phyloP scores from a whole-genome alignment of 2,797 vertebrate genomes.

The Thamnophis elegans region DNA sequence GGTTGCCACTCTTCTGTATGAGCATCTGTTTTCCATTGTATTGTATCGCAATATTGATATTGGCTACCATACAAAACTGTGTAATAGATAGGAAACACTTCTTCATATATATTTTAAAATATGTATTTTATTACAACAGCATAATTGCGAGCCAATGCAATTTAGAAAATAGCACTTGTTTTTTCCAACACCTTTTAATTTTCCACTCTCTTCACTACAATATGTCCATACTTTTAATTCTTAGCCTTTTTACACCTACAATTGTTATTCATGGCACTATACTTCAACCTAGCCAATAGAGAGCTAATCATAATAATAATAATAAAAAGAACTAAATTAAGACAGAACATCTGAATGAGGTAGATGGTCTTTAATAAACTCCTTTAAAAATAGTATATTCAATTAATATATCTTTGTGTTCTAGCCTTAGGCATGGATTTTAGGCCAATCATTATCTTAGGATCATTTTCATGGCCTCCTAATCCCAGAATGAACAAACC shows the following conservation, averaged over 20 bases:
- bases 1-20: neutral
- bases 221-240: neutral
- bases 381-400: neutral
- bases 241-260: neutral
- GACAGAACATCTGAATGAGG: neutral
- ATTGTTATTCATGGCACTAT: neutral
- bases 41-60: neutral
- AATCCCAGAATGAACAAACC: neutral
- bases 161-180: neutral
- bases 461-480: neutral
- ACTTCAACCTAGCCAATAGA: neutral
- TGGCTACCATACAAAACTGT: neutral
- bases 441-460: neutral
- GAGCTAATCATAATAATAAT: neutral
- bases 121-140: neutral
- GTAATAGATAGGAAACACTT: neutral
- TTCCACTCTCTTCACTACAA: neutral
- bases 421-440: neutral
- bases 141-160: neutral
- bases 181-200: neutral
- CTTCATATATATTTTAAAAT: too few relatives aligned
- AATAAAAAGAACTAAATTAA: neutral
- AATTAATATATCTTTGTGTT: neutral
- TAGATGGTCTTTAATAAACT: neutral
- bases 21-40: neutral